Evolutionary conservation across 2,888 invertebrate genomes (phyloP), one percentile per base, ranked within the genome.

Genomic region (Alitta virens): DNA sequence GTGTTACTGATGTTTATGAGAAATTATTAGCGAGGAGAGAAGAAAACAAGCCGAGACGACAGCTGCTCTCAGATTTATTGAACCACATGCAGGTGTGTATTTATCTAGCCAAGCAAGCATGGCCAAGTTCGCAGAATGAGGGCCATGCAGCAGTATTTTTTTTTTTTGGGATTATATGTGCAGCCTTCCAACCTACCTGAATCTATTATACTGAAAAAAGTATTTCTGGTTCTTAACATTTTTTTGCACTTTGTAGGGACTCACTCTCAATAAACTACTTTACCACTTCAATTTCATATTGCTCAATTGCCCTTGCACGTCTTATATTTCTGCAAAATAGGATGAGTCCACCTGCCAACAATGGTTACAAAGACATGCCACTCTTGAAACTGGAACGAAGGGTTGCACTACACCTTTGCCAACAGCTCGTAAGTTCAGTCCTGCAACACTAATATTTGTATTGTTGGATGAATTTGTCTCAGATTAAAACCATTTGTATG

Each of bases 1-100:
- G 65, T 86, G 88, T 55, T 87, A 88, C 27, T 78, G 85, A 57
- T 43, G 81, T 91, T 16, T 92, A 88, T 73, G 84, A 87, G 63
- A 87, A 87, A 61, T 81, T 92, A 24, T 87, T 86, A 69, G 85
- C 85, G 63, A 84, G 87, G 33, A 85, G 88, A 58, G 86, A 87
- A 56, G 78, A 86, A 18, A 83, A 85, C 46, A 87, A 78, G 83
- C 87, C 78, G 53, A 84, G 76, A 71, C 71, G 74, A 33, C 72
- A 75, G 56, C 65, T 77, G 43, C 67, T 80, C 9, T 66, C 67
- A 61, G 78, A 80, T 58, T 71, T 79, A 2, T 66, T 80, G 5
- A 66, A 60, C 21, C 75, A 77, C 60, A 65, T 79, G 2, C 67
- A 72, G 66, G 71, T 77, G 46, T n/a, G 42, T n/a, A n/a, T n/a